Evolutionary conservation across 2,888 invertebrate species (phyloP).

Genomic region (Drosophila infuscata): DNA sequence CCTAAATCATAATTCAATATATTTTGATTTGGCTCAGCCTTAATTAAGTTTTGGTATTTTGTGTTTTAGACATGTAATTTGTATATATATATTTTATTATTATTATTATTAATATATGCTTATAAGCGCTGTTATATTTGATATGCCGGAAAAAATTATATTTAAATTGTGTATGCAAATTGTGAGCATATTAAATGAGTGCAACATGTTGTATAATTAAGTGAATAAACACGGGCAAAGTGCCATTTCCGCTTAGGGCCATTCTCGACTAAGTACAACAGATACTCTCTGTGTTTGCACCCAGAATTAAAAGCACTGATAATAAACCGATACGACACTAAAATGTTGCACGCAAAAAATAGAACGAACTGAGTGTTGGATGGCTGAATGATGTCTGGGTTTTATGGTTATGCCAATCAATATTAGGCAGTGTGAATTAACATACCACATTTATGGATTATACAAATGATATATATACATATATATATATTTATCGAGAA

Average conservation of each 20-base stretch:
- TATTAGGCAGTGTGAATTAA: conserved; percentile 61
- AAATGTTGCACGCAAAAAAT: conserved; percentile 12
- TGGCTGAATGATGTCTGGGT: neutral
- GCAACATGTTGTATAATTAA: conserved; percentile 14
- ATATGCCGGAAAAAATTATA: neutral
- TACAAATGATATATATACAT: conserved; percentile 12
- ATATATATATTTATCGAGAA: conserved; percentile 9
- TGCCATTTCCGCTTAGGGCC: conserved; percentile 44
- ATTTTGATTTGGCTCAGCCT: neutral
- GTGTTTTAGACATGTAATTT: neutral
- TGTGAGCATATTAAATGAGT: conserved; percentile 6
- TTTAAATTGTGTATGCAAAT: conserved; percentile 1
- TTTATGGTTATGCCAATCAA: conserved; percentile 66
- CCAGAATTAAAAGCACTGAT: conserved; percentile 22
- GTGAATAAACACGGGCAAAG: conserved; percentile 3
- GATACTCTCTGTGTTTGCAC: conserved; percentile 15
- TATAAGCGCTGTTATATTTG: neutral
- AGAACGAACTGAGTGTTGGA: conserved; percentile 6
- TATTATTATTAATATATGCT: neutral
- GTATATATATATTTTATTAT: too few species aligned
- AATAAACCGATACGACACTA: conserved; percentile 6
- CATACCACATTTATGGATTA: conserved; percentile 30
- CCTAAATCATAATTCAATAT: neutral
- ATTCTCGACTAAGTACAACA: conserved; percentile 26
- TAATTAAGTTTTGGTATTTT: neutral